Evolutionary conservation across 1,140 invertebrate species (phyloP).

Genomic region (Dysdera silvatica): DNA sequence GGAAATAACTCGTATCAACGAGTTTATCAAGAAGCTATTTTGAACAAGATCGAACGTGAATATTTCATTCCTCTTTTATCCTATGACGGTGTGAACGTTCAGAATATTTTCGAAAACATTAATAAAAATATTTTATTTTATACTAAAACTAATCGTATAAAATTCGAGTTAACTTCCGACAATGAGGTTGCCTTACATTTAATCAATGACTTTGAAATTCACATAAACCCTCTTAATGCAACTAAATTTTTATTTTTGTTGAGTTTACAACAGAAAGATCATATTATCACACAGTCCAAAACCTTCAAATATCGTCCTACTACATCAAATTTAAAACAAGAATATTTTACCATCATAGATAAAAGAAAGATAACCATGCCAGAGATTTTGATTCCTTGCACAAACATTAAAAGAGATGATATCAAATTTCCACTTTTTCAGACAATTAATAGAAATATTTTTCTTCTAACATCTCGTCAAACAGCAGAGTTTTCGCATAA

Average conservation of each 20-base stretch:
- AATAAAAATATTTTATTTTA: too few species aligned
- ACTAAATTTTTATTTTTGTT: slow-evolving; percentile 5
- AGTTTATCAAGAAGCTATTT: background rate
- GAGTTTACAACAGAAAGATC: background rate
- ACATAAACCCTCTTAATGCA: background rate
- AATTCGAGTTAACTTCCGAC: too few species aligned
- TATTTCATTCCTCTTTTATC: too few species aligned
- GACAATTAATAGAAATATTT: too few species aligned
- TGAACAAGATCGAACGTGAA: too few species aligned
- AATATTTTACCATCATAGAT: background rate
- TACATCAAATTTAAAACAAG: background rate
- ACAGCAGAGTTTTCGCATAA: too few species aligned
- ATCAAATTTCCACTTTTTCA: too few species aligned
- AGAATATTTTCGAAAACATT: too few species aligned
- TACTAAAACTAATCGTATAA: too few species aligned
- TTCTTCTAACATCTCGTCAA: too few species aligned
- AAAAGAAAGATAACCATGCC: background rate
- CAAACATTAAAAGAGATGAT: background rate
- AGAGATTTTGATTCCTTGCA: background rate
- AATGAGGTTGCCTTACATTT: too few species aligned
- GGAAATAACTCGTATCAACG: background rate
- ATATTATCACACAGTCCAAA: background rate
- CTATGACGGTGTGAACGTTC: too few species aligned
- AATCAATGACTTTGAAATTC: background rate
- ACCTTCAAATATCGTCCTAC: background rate